phyloP scores from a whole-genome alignment of 2,888 invertebrate genomes.

The Stictocephala bisonia region DNA sequence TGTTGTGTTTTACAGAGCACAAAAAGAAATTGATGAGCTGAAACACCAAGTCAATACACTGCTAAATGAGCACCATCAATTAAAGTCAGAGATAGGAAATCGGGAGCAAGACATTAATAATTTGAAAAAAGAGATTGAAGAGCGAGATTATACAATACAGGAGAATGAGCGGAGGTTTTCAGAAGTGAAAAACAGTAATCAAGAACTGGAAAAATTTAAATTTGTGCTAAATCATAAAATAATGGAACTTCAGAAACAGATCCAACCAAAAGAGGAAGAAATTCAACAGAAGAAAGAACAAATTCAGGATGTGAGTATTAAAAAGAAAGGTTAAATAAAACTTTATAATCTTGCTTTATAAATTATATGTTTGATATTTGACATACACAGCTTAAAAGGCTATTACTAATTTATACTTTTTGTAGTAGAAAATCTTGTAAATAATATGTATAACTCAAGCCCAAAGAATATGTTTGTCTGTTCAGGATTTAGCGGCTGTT shows the following conservation, averaged over 20 bases:
- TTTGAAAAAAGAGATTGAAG: constrained; percentile 84
- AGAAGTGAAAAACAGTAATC: constrained; percentile 85
- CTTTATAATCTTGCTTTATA: too few species aligned
- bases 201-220: constrained; percentile 91
- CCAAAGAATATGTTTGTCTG: too few species aligned
- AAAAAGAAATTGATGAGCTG: constrained; percentile 79
- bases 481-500: too few species aligned
- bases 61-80: constrained; percentile 78
- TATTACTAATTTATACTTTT: too few species aligned
- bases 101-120: constrained; percentile 83
- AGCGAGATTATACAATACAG: constrained; percentile 84
- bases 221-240: constrained; percentile 92
- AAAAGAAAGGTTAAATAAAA: too few species aligned
- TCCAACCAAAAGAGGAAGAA: constrained; percentile 87
- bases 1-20: constrained; percentile 64
- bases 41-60: constrained; percentile 72
- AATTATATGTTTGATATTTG: too few species aligned
- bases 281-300: constrained; percentile 86
- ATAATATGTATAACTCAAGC: too few species aligned
- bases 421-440: too few species aligned
- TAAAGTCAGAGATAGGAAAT: constrained; percentile 76
- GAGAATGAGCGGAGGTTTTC: constrained; percentile 88
- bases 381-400: too few species aligned
- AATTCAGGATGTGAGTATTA: constrained; percentile 70
- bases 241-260: constrained; percentile 84